Base-by-base conservation (phyloP, 2,888 invertebrate species). In the Pterostichus madidus region DNA sequence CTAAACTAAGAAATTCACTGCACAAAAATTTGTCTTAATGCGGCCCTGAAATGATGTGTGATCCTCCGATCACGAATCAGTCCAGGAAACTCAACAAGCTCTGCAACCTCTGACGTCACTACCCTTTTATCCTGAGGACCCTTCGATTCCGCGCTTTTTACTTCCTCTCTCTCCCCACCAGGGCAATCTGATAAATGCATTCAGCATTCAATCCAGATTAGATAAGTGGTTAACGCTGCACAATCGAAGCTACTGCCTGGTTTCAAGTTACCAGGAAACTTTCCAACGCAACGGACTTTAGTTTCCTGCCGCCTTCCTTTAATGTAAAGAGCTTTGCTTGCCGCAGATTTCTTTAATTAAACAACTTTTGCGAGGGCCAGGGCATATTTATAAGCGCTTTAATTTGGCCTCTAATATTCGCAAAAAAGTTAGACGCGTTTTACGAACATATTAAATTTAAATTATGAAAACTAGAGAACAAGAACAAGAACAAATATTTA, bases 91-190 rank as follows among this genome's bases (percentile, higher is more conserved):
- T 44, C 15, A 71, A 71, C 68, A 71, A 71, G 68, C 68, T 44
- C 5, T 1, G 68, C 44, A 17, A 71, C 68, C 44, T 71, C 68
- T 71, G 68, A 71, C 68, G 68, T 71, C 68, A 71, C 46, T 44
- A 71, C 68, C 68, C 68, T 71, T 71, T 71, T 71, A 71, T 71
- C 68, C 68, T 46, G 39, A 71, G 68, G 68, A 10, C 68, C 17
- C 68, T 71, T 71, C 39, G 44, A 71, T 71, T 71, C 44, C 68
- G 24, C 39, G 44, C 68, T 44, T 71, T 71, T 11, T 71, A 71
- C 44, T 71, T 71, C 68, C 11, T n/a, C 31, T 52, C 39, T 39
- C 39, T 24, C 39, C 5, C 39, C 39, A 8, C 39, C 39, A 39
- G 39, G 39, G 5, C 6, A 39, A 3, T 71, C 17, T 71, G 68